Evolutionary conservation across 2,797 vertebrate genomes (phyloP), one percentile per base, ranked within the genome.

Genomic region (Sebastes itinus): DNA sequence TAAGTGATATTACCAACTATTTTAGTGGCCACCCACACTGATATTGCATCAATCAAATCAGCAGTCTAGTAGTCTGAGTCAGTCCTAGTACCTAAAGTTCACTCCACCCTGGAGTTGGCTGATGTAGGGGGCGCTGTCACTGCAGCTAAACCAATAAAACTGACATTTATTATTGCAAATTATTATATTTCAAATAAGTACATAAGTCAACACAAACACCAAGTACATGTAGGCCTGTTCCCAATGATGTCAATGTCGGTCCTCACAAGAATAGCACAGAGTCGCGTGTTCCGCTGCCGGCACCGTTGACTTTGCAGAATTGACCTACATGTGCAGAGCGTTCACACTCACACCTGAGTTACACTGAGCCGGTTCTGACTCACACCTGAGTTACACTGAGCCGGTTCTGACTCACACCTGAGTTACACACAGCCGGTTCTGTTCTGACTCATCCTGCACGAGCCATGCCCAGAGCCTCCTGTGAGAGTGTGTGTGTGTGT

Each of bases 271-370:
- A 20, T 1, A 22, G 23, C 3, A 14, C 4, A 12, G 6, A 42
- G 20, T 3, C 0, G 3, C 35, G 61, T 22, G 61, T 35, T 63
- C 27, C 1, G 71, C 49, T 25, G 67, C 28, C 10, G 4, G 68
- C 89, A 66, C 14, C 72, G 1, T 70, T 88, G 89, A 90, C 90
- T 92, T 88, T 83, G 84, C 77, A 84, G 60, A 83, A 75, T 72
- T 90, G 89, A 88, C 86, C 88, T 85, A 88, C 86, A 92, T 92
- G 89, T 90, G 82, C 52, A 3, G 33, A 68, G 68, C 49, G 25
- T 86, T 81, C 70, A 79, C 13, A 20, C 55, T 82, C 88, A 91
- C 90, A 94, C 92, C 88, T 92, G 92, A 86, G 73, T 84, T 78
- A 46, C 42, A 81, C 77, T 20, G 18, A 46, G 59, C 80, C 56